Evolutionary conservation across 2,797 vertebrate genomes (phyloP).

Genomic region (Urocyon cinereoargenteus): DNA sequence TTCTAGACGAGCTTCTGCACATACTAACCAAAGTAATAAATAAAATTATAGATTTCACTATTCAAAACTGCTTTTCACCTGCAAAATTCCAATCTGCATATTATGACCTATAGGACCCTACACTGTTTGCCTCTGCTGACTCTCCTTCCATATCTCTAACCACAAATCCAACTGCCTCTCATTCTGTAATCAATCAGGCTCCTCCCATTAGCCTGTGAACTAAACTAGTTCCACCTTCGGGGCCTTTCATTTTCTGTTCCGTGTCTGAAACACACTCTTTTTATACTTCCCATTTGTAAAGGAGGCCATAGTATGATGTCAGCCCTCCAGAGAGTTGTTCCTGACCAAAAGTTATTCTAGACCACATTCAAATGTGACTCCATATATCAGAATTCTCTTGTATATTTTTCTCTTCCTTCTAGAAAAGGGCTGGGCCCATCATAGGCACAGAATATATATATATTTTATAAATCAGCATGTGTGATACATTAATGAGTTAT

Average conservation of each 20-base stretch:
- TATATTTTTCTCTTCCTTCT: background rate
- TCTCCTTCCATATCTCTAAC: background rate
- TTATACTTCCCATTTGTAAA: background rate
- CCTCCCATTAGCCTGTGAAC: background rate
- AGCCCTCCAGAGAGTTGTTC: background rate
- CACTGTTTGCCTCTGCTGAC: background rate
- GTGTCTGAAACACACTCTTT: background rate
- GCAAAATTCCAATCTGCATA: background rate
- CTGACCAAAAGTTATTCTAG: background rate
- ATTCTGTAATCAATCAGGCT: background rate
- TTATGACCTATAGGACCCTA: rapidly evolving
- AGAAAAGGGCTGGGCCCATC: background rate
- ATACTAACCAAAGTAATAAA: background rate
- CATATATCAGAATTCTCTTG: background rate
- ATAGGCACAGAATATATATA: background rate
- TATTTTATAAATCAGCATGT: background rate
- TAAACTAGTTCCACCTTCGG: background rate
- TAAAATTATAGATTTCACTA: background rate
- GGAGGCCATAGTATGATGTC: background rate
- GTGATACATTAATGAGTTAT: background rate
- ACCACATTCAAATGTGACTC: background rate
- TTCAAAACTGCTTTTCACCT: background rate
- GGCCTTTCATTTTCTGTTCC: background rate
- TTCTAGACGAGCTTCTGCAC: background rate
- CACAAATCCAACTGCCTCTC: background rate